Evolutionary conservation across 1,140 invertebrate species (phyloP), one percentile per base, ranked within the genome.

Genomic region (Patella vulgata): DNA sequence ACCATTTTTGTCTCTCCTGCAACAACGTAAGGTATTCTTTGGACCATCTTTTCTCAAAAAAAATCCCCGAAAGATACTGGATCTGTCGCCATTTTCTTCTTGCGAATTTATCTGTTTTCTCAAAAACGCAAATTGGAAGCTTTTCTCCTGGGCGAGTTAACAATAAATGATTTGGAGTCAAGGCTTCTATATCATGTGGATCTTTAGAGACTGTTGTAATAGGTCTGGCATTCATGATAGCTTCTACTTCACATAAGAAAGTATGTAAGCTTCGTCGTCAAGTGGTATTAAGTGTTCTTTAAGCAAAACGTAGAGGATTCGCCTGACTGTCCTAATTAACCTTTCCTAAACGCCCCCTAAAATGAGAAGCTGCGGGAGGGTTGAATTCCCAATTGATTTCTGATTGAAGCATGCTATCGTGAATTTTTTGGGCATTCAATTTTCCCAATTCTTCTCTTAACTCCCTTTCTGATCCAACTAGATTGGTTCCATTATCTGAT

Each of bases 361-460:
- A 27, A 40, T 70, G 64, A 14, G 64, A 59, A 27, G 36, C 64
- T 14, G 50, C 11, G 12, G 68, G 66, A 31, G 68, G 68, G 50
- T 71, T 63, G 42, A 68, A 68, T 14, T 59, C 14, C 67, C 68
- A 70, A 3, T 70, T 59, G 5, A 66, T 44, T 11, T 60, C 28
- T 52, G 42, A 51, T 36, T 70, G 63, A 0, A 70, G 46, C 56
- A 64, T 50, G n/a, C 27, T 25, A 30, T 60, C 19, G 1, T 61
- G 21, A 36, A 69, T 68, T 9, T 62, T 44, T 11, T 46, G 39
- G 12, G 19, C 8, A 60, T 63, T 63, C 54, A 39, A 67, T 8
- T 59, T 36, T 9, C 25, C 28, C 53, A 53, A 31, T 6, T 27
- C 25, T 27, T 44, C 3, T 23, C 33, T 43, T 44, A 56, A 28